Percentiles rank a stretch among this genome's conserved stretches.
These are phyloP conservation scores for Dexiosoma caninum DNA, from an alignment of 2,888 invertebrate species.

Conservation along the genomic window DNA sequence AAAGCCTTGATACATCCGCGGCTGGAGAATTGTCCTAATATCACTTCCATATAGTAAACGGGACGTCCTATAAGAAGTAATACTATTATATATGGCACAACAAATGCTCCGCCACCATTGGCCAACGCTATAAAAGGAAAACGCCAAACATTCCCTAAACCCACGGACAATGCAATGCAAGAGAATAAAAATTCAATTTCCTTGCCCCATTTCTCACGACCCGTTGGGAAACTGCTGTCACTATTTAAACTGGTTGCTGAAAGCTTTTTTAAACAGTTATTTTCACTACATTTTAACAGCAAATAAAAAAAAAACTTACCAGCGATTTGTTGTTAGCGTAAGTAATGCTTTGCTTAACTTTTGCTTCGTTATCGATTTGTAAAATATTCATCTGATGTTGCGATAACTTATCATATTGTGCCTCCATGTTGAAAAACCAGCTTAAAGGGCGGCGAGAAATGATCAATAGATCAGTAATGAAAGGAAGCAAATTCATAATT, in stretches of 20 bases:
- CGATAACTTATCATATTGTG: slow-evolving; percentile 68
- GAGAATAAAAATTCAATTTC: slow-evolving; percentile 83
- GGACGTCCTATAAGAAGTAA: slow-evolving; percentile 83
- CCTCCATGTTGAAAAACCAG: slow-evolving; percentile 66
- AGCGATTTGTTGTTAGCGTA: slow-evolving; percentile 66
- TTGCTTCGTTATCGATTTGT: slow-evolving; percentile 52
- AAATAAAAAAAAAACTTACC: slow-evolving; percentile 63
- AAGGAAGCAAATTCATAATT: no score
- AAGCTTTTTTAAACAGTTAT: slow-evolving; percentile 1
- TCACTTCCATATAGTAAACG: slow-evolving; percentile 85
- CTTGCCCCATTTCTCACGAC: slow-evolving; percentile 80
- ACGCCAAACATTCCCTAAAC: slow-evolving; percentile 84
- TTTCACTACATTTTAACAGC: background rate
- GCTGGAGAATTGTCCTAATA: slow-evolving; percentile 85
- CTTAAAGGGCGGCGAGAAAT: background rate
- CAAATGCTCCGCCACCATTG: slow-evolving; percentile 84
- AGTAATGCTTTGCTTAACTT: slow-evolving; percentile 61
- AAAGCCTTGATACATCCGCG: slow-evolving; percentile 83
- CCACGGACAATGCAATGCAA: slow-evolving; percentile 80
- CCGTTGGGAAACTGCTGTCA: slow-evolving; percentile 33
- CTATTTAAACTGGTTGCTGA: slow-evolving; percentile 59
- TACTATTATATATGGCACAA: slow-evolving; percentile 83
- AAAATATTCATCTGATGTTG: slow-evolving; percentile 62
- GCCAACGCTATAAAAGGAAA: slow-evolving; percentile 83
- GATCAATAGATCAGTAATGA: no score